Evolutionary conservation across 2,113 vertebrate genomes (phyloP).

Genomic region (Catagonus wagneri): DNA sequence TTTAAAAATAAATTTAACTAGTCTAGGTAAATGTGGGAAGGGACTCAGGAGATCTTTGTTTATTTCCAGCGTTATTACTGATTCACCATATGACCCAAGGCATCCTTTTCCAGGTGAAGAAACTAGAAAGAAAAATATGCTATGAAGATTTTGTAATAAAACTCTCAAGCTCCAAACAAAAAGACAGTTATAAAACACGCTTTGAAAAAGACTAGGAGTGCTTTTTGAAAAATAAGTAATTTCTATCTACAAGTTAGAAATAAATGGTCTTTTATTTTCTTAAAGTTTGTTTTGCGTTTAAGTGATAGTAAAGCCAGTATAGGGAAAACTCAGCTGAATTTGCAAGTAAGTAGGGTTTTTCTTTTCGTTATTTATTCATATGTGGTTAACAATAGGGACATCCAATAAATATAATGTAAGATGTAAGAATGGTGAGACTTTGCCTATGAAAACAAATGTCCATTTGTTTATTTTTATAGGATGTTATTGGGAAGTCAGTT

Average conservation of each 20-base stretch:
- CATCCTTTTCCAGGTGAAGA: not conserved
- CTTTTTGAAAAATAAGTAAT: not conserved
- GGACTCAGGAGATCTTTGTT: not conserved
- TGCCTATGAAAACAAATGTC: not conserved
- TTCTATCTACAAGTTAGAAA: not conserved
- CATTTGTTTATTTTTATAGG: not conserved
- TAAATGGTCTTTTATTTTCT: not conserved
- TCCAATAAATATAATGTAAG: not conserved
- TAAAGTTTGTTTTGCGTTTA: not conserved
- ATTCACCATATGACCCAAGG: not conserved
- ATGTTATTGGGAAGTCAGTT: not conserved
- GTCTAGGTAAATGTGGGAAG: not conserved
- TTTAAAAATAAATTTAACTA: not conserved
- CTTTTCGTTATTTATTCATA: not conserved
- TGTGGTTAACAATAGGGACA: not conserved
- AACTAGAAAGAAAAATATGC: not conserved
- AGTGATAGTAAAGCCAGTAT: not conserved
- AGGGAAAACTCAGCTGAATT: not conserved
- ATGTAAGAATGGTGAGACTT: not conserved
- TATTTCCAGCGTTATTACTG: not conserved
- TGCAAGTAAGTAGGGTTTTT: not conserved
- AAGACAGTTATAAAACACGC: not conserved
- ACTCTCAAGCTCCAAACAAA: slow-evolving; percentile 1
- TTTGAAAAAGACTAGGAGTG: not conserved
- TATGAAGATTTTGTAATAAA: not conserved